Evolutionary conservation across 2,797 vertebrate species (phyloP).

Genomic region (Betta splendens): DNA sequence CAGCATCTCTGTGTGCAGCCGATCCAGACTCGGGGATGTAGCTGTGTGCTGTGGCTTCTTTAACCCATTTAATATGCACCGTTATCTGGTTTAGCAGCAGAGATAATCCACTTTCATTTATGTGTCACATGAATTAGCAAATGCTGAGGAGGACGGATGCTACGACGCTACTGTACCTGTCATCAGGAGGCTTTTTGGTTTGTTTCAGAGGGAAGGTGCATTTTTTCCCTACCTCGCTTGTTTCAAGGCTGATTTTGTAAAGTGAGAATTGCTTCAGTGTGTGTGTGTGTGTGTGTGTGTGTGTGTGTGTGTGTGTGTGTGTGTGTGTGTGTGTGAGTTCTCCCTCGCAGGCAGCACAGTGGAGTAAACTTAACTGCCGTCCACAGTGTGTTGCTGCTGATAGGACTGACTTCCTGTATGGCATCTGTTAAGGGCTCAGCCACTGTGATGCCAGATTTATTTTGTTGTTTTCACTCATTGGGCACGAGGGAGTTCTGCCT

Average conservation of each 20-base stretch:
- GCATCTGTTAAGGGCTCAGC: slow-evolving; percentile 63
- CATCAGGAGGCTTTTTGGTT: background rate
- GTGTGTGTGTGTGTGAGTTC: no score
- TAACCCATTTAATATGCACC: slow-evolving; percentile 39
- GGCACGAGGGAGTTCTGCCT: slow-evolving; percentile 68
- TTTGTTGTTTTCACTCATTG: slow-evolving; percentile 67
- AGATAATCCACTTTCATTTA: slow-evolving; percentile 22
- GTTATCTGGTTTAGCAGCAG: slow-evolving; percentile 21
- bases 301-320: no score
- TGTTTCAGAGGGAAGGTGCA: background rate
- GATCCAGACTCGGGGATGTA: slow-evolving; percentile 50
- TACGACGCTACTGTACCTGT: slow-evolving; percentile 24
- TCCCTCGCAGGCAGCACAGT: slow-evolving; percentile 12
- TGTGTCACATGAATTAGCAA: background rate
- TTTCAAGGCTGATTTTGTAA: background rate
- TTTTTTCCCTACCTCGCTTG: background rate
- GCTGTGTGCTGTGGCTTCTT: slow-evolving; percentile 41
- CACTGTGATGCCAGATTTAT: slow-evolving; percentile 64
- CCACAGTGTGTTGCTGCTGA: slow-evolving; percentile 41
- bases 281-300: no score
- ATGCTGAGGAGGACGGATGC: slow-evolving; percentile 14
- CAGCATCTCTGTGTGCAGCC: slow-evolving; percentile 47
- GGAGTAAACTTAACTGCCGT: slow-evolving; percentile 17
- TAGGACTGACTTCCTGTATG: slow-evolving; percentile 59
- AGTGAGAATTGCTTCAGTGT: background rate